Conservation (phyloP, 2,113 vertebrate genomes). For the Chaetodon trifascialis region DNA sequence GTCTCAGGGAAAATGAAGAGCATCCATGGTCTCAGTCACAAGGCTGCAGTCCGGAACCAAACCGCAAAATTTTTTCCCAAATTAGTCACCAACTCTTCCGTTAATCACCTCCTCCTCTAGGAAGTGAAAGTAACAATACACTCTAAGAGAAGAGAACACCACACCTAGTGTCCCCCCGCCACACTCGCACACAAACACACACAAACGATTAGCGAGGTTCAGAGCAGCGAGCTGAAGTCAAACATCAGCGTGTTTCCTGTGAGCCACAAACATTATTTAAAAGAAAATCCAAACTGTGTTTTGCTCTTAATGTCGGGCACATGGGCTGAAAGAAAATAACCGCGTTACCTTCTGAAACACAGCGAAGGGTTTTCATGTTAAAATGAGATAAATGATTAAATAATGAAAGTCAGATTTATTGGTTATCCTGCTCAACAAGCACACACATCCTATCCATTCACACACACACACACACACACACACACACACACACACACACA, state of each 20-base stretch:
- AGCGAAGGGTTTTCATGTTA: neutral
- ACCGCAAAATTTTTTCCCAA: slow-evolving; percentile 69
- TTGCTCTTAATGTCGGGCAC: neutral
- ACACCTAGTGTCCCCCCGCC: slow-evolving; percentile 32
- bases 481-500: slow-evolving; percentile 25
- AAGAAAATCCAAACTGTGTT: neutral
- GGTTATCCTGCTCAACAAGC: slow-evolving; percentile 22
- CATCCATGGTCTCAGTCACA: slow-evolving; percentile 66
- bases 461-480: slow-evolving; percentile 27
- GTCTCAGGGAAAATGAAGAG: slow-evolving; percentile 73
- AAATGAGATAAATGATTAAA: slow-evolving; percentile 5
- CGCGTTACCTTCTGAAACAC: neutral
- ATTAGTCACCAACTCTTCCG: slow-evolving; percentile 74
- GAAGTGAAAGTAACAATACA: slow-evolving; percentile 73
- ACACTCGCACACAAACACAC: neutral
- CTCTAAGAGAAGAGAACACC: slow-evolving; percentile 39
- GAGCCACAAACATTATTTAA: neutral
- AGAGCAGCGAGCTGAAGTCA: neutral
- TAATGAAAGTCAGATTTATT: slow-evolving; percentile 9
- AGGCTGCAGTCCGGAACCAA: slow-evolving; percentile 68
- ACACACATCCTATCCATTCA: slow-evolving; percentile 29
- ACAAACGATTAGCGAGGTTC: neutral
- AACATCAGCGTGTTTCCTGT: neutral
- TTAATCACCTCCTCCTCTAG: slow-evolving; percentile 71
- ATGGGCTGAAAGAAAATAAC: neutral